Base-by-base conservation (phyloP, 2,888 invertebrate species). In the Drosophila paranaensis region DNA sequence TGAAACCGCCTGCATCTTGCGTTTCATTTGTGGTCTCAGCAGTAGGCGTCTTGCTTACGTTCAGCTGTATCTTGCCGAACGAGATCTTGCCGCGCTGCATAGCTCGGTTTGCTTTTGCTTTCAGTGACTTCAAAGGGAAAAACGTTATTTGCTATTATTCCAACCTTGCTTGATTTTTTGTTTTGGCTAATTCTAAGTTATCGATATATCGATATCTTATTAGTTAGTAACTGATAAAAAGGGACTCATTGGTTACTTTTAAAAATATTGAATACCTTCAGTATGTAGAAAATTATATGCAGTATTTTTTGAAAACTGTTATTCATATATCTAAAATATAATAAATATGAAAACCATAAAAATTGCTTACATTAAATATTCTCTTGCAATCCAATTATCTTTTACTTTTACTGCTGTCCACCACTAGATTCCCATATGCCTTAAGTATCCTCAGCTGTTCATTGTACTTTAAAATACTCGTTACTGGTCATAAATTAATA, bases 1-100 rank as follows among this genome's bases (percentile, higher is more conserved):
- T 95, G 70, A 95, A 95, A 0, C 95, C 95, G 5, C 77, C 77
- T 11, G 72, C 63, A 46, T 77, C 73, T 27, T 71, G 50, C 1
- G 35, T 37, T 0, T 14, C 8, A n/a, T 53, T 43, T 2, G 62
- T 55, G 0, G 73, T 86, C 61, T 90, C 85, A 48, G 70, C 77
- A n/a, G 83, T 77, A n/a, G 83, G 55, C 0, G 88, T 40, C 61
- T 90, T 90, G 48, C 88, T 91, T 0, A 93, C 90, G 70, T 91
- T 92, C 11, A 93, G 74, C 68, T 93, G 91, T 40, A 93, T 93
- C 85, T 93, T 92, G 16, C 93, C 93, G 73, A 93, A 93, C 10
- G 90, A 91, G 55, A 93, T 93, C 82, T 92, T 93, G 27, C 89
- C 89, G 45, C 91, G 92, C 79, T 93, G 92, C 93, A 93, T 93